Percentiles rank a stretch among this genome's conserved stretches.
phyloP scores from a whole-genome alignment of 2,888 invertebrate species.

The Agrotis clavis region DNA sequence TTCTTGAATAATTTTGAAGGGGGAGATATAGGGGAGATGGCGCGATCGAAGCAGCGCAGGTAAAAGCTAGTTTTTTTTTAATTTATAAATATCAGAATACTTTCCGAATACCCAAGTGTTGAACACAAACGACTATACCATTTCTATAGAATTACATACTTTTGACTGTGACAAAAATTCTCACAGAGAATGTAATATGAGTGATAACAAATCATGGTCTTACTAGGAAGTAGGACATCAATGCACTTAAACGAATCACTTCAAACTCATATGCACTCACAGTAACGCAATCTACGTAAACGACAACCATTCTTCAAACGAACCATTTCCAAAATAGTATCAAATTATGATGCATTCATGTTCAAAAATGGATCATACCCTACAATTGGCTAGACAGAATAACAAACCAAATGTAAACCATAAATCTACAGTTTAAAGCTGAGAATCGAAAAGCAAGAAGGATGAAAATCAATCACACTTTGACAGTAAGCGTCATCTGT shows the following conservation, averaged over 20 bases:
- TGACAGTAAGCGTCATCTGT: slow-evolving; percentile 70
- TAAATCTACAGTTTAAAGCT: neutral
- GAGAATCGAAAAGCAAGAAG: neutral
- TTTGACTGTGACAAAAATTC: neutral
- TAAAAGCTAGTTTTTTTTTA: too few species aligned
- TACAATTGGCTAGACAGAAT: slow-evolving; percentile 25
- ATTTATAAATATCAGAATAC: too few species aligned
- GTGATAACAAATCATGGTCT: neutral
- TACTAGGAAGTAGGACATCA: slow-evolving; percentile 5
- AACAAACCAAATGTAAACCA: slow-evolving; percentile 16
- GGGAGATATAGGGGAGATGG: too few species aligned
- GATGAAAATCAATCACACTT: slow-evolving; percentile 67
- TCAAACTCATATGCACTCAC: slow-evolving; percentile 4
- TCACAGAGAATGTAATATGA: too few species aligned
- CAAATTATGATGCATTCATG: slow-evolving; percentile 62
- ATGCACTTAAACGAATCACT: neutral
- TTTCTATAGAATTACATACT: too few species aligned
- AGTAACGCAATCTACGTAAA: slow-evolving; percentile 20
- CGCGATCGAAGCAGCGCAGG: too few species aligned
- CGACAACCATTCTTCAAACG: slow-evolving; percentile 34
- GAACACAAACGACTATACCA: neutral
- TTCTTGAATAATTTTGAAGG: too few species aligned
- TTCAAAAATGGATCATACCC: slow-evolving; percentile 62
- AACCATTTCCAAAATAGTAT: slow-evolving; percentile 61
- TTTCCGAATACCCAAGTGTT: too few species aligned